Base-by-base conservation (phyloP, 2,113 vertebrate species). In the Piliocolobus tephrosceles region DNA sequence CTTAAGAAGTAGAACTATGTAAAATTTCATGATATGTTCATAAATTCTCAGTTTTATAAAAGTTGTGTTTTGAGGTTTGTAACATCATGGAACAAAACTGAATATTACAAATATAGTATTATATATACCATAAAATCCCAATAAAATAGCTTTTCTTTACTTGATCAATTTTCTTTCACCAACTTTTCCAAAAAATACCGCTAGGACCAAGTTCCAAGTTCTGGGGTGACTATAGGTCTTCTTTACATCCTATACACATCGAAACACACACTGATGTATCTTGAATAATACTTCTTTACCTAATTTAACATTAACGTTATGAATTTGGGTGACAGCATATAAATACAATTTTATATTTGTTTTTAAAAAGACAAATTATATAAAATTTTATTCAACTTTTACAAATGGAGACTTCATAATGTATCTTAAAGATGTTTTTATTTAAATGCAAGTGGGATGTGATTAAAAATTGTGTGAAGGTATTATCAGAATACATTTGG, bases 281-380 rank as follows among this genome's bases (percentile, higher is more conserved):
- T 94, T 91, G 64, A 75, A 80, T 17, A 35, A 1, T 38, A 11
- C 0, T 43, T 82, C 32, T 6, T 75, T 18, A 79, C 18, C 22
- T 32, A 72, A 14, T 43, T 90, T 82, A 73, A 73, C 0, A 1
- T 87, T 35, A n/a, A 38, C 38, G 6, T 20, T 40, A 38, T 58
- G 32, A 73, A 52, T 80, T 86, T 85, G 35, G 14, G 8, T 82
- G 55, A 52, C 13, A 61, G n/a, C 10, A 40, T 38, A n/a, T 83
- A 23, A 23, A 80, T 64, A 79, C 8, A 80, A 97, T 80, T 83
- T 88, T 73, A 84, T 40, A 40, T 80, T 84, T 90, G 66, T 78
- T 80, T 76, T 85, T 84, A 1, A 80, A 45, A 84, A 38, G 43
- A 12, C 6, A 90, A 76, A 91, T 66, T 84, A n/a, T 18, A 43